Conservation (phyloP, 2,888 invertebrate species). For the Apeira syringaria region DNA sequence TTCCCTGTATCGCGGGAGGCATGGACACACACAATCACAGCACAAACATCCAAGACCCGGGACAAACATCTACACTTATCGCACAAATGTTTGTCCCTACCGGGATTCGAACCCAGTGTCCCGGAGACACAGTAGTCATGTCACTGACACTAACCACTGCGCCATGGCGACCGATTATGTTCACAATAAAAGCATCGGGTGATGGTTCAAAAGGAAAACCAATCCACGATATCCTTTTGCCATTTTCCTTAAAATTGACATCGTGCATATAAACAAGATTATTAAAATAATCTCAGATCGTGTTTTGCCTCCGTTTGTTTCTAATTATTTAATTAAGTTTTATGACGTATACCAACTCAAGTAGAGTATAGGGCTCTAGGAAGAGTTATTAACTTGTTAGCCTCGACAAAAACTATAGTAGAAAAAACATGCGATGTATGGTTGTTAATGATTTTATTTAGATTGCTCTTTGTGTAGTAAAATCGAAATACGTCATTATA, state of each 20-base stretch:
- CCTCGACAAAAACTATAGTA: conserved; percentile 50
- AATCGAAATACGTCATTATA: too few relatives aligned
- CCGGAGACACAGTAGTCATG: too few relatives aligned
- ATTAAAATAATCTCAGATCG: conserved; percentile 8
- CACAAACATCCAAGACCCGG: too few relatives aligned
- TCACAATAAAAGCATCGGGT: too few relatives aligned
- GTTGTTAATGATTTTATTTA: background rate
- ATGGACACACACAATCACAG: too few relatives aligned
- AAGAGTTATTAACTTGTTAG: conserved; percentile 50
- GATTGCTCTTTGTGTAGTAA: too few relatives aligned
- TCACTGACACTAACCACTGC: too few relatives aligned
- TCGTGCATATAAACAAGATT: conserved; percentile 1
- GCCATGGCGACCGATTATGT: too few relatives aligned
- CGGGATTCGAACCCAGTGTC: too few relatives aligned
- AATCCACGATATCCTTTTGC: background rate
- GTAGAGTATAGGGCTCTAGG: conserved; percentile 38
- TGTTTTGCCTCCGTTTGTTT: conserved; percentile 11
- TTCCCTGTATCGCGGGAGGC: too few relatives aligned
- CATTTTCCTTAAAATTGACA: conserved; percentile 11
- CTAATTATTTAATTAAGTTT: conserved; percentile 6
- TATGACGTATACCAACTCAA: conserved; percentile 8
- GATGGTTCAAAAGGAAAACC: conserved; percentile 11
- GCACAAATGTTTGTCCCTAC: too few relatives aligned
- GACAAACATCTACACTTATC: too few relatives aligned
- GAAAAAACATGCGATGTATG: conserved; percentile 31